Evolutionary conservation across 1,140 invertebrate genomes (phyloP).

Genomic region (Amyelois transitella): DNA sequence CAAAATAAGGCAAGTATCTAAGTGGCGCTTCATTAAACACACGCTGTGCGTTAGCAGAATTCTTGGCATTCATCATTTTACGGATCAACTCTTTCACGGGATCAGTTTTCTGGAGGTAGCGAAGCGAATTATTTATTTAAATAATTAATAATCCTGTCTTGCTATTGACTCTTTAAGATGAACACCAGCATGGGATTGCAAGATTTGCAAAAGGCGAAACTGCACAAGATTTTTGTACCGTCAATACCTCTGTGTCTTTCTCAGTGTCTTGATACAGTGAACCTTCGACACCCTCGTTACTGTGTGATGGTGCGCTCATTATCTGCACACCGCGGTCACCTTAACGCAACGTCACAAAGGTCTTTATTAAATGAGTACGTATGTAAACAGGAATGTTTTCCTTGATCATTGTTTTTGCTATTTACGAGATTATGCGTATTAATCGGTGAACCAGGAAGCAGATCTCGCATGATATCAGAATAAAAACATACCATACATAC

Average conservation of each 20-base stretch:
- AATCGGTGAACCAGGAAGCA: constrained; percentile 25
- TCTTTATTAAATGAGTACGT: constrained; percentile 37
- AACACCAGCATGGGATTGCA: too few species aligned
- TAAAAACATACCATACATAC: neutral
- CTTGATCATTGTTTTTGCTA: constrained; percentile 53
- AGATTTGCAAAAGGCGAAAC: too few species aligned
- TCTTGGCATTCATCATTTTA: too few species aligned
- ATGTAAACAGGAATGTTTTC: constrained; percentile 52
- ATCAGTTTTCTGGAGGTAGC: too few species aligned
- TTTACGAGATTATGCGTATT: constrained; percentile 26
- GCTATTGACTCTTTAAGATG: too few species aligned
- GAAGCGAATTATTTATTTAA: too few species aligned
- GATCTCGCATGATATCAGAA: constrained; percentile 6
- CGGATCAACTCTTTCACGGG: too few species aligned
- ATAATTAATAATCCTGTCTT: too few species aligned
- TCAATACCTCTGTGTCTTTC: too few species aligned
- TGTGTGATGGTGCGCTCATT: constrained; percentile 30
- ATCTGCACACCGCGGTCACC: constrained; percentile 53
- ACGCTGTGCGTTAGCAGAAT: neutral
- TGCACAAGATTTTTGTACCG: too few species aligned
- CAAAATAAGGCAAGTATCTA: neutral
- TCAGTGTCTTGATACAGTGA: too few species aligned
- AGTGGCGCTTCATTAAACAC: neutral
- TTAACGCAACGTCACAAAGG: constrained; percentile 59
- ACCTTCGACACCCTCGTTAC: neutral